Percentiles rank a stretch among this genome's conserved stretches.
These are phyloP conservation scores for Microctenopoma steveboyesi DNA, from an alignment of 2,797 vertebrate species.

Conservation along the genomic window DNA sequence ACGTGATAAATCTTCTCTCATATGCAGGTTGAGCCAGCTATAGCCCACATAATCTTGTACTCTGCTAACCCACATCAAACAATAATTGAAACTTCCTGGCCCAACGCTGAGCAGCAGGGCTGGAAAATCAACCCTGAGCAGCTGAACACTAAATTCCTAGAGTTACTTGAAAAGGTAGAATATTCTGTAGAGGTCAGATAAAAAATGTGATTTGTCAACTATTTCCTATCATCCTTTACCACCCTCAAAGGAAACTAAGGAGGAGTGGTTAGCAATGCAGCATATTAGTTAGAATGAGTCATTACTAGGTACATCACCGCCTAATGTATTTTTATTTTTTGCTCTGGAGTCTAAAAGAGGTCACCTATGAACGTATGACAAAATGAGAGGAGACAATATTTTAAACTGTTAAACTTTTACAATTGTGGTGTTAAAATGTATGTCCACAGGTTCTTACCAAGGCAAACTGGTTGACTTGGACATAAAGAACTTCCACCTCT, in stretches of 20 bases:
- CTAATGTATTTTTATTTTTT: too few relatives aligned
- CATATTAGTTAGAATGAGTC: too few relatives aligned
- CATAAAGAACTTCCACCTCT: conserved; percentile 93
- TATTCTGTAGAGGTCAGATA: background rate
- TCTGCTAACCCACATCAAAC: conserved; percentile 22
- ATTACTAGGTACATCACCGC: too few relatives aligned
- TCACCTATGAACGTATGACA: too few relatives aligned
- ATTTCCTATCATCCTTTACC: background rate
- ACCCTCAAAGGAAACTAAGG: background rate
- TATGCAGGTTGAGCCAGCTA: conserved; percentile 6
- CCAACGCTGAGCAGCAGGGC: conserved; percentile 16
- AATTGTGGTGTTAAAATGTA: background rate
- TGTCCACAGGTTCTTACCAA: conserved; percentile 85
- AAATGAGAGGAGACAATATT: too few relatives aligned
- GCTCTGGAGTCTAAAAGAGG: too few relatives aligned
- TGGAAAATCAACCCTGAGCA: conserved; percentile 21
- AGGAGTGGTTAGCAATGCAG: background rate
- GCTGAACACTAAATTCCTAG: background rate
- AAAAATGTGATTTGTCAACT: background rate
- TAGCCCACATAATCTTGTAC: background rate
- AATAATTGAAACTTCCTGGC: conserved; percentile 26
- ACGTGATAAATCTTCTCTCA: conserved; percentile 3
- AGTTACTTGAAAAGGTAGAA: background rate
- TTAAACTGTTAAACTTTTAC: too few relatives aligned
- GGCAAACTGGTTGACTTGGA: conserved; percentile 96